A percentile compares a stretch with the other conserved stretches of the same genome.
These are phyloP conservation scores for Drosophila infuscata DNA, from an alignment of 2,888 invertebrate genomes.

Conservation along the genomic window DNA sequence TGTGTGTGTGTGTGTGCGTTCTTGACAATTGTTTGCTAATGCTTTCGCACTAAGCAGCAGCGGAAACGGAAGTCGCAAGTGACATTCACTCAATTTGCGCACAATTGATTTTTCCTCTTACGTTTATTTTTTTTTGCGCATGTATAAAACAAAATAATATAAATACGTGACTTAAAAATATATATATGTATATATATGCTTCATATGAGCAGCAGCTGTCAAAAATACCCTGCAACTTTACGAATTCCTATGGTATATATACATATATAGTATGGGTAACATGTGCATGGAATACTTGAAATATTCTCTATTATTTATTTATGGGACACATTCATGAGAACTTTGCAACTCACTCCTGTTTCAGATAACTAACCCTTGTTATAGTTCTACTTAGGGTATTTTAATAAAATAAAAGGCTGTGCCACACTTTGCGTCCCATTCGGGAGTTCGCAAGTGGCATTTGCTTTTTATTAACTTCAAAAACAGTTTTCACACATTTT, in stretches of 20 bases:
- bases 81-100: conserved; percentile 73
- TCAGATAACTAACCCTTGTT: not conserved
- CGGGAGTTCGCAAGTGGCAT: conserved; percentile 18
- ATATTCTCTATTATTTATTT: not conserved
- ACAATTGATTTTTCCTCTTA: conserved; percentile 59
- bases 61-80: conserved; percentile 67
- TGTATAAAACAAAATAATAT: conserved; percentile 39
- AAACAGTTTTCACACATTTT: conserved; percentile 36
- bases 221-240: not conserved
- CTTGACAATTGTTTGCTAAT: conserved; percentile 75
- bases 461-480: conserved; percentile 62
- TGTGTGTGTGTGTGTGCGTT: conserved; percentile 20
- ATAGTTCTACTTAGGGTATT: conserved; percentile 15
- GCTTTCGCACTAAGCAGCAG: conserved; percentile 33
- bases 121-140: conserved; percentile 9
- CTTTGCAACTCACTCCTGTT: not conserved
- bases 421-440: conserved; percentile 36
- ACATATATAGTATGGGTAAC: not conserved
- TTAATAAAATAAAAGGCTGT: conserved; percentile 20
- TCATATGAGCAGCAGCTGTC: conserved; percentile 22
- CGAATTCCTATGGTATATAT: not conserved
- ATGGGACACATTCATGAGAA: not conserved
- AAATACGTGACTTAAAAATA: conserved; percentile 63
- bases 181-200: conserved; percentile 15
- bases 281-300: not conserved